Percentiles rank a stretch among this genome's conserved stretches.
Evolutionary conservation across 2,797 vertebrate species (phyloP).

Genomic region (Hypotaenidia philippensis): DNA sequence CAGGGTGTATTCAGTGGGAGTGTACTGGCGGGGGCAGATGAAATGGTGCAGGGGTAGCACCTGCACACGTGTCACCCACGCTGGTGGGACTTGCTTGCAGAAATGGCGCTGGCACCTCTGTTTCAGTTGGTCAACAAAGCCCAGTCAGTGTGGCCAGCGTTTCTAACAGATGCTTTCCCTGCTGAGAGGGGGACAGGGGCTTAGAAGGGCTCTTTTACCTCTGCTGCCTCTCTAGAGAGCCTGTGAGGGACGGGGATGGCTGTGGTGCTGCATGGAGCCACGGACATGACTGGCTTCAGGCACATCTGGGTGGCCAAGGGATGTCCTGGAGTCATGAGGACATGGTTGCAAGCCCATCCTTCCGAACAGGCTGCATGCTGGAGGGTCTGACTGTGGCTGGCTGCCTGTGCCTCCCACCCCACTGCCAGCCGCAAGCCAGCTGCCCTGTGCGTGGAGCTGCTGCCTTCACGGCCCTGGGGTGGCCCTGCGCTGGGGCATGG

Average conservation of each 20-base stretch:
- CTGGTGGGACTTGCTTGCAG: background rate
- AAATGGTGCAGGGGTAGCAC: background rate
- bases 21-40: background rate
- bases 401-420: background rate
- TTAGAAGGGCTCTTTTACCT: background rate
- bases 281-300: background rate
- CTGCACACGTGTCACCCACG: rapidly evolving
- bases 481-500: background rate
- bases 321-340: background rate
- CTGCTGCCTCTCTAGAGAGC: background rate
- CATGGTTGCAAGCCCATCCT: background rate
- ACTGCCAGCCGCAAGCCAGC: background rate
- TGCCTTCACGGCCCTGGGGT: rapidly evolving
- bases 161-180: background rate
- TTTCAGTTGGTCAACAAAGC: background rate
- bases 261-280: background rate
- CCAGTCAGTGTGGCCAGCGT: rapidly evolving
- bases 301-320: background rate
- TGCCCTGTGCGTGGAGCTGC: background rate
- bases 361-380: background rate
- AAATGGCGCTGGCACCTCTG: rapidly evolving
- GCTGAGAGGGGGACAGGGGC: background rate
- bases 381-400: background rate
- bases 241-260: too few relatives aligned
- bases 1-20: background rate